Evolutionary conservation across 1,140 invertebrate species (phyloP).

Genomic region (Gryllus bimaculatus): DNA sequence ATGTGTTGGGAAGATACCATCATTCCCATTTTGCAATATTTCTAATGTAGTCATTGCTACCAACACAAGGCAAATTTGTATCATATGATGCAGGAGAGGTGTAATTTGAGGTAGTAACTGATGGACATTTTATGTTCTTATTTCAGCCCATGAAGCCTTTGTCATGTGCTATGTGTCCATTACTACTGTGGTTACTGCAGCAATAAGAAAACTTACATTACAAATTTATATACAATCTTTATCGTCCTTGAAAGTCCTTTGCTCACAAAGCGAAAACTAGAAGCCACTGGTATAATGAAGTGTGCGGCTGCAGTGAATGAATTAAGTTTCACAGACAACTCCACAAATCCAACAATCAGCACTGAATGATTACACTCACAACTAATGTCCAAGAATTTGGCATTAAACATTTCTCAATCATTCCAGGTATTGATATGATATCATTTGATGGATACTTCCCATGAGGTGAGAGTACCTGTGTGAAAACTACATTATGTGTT

Average conservation of each 20-base stretch:
- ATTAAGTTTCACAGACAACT: not conserved
- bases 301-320: not conserved
- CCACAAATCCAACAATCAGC: not conserved
- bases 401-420: not conserved
- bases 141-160: not conserved
- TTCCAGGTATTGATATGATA: not conserved
- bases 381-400: not conserved
- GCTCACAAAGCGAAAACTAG: not conserved
- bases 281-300: not conserved
- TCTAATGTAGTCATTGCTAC: slow-evolving; percentile 1
- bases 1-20: not conserved
- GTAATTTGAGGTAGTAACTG: not conserved
- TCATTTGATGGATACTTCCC: not conserved
- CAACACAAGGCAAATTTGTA: not conserved
- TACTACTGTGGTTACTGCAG: not conserved
- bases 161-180: not conserved
- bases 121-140: slow-evolving; percentile 5
- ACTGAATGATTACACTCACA: not conserved
- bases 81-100: not conserved
- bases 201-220: not conserved
- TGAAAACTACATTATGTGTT: not conserved
- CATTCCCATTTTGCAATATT: not conserved
- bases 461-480: not conserved
- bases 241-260: not conserved
- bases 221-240: not conserved